These are phyloP conservation scores for Epistrophella euchroma DNA, from an alignment of 2,888 invertebrate species.

Conservation along the genomic window DNA sequence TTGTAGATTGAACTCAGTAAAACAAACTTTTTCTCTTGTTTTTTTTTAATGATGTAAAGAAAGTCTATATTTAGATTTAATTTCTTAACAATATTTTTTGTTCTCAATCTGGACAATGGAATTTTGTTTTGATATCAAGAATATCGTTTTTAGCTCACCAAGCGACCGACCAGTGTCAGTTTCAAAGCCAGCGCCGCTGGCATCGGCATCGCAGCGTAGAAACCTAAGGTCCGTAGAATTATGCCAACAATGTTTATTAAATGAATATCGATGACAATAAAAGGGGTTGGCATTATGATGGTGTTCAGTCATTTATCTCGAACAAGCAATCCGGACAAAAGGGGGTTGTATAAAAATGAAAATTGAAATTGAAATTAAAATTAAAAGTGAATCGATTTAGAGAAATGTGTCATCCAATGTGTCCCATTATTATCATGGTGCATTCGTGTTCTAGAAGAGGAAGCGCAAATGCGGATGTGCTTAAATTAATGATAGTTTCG, in stretches of 20 bases:
- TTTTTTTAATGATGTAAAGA: slow-evolving; percentile 30
- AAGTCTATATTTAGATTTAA: slow-evolving; percentile 39
- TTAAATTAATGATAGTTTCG: slow-evolving; percentile 31
- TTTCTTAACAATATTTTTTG: slow-evolving; percentile 10
- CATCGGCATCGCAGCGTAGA: not conserved
- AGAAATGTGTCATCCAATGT: slow-evolving; percentile 36
- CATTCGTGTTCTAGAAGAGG: slow-evolving; percentile 17
- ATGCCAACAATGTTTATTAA: slow-evolving; percentile 45
- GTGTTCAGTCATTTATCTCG: slow-evolving; percentile 33
- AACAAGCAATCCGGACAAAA: slow-evolving; percentile 25
- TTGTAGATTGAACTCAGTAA: not conserved
- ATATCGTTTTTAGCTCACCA: slow-evolving; percentile 30
- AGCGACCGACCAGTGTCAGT: not conserved
- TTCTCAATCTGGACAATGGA: slow-evolving; percentile 39
- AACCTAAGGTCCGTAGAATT: not conserved
- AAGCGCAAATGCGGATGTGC: slow-evolving; percentile 10
- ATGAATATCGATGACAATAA: slow-evolving; percentile 40
- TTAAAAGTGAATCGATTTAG: slow-evolving; percentile 56
- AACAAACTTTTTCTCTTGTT: not conserved
- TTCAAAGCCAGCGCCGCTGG: not conserved
- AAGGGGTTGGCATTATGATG: slow-evolving; percentile 16
- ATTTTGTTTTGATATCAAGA: slow-evolving; percentile 21
- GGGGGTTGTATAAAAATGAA: slow-evolving; percentile 20
- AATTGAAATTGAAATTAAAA: slow-evolving; percentile 46
- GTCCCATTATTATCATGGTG: not conserved